phyloP scores from a whole-genome alignment of 1,140 invertebrate genomes.

The Cydia pomonella region DNA sequence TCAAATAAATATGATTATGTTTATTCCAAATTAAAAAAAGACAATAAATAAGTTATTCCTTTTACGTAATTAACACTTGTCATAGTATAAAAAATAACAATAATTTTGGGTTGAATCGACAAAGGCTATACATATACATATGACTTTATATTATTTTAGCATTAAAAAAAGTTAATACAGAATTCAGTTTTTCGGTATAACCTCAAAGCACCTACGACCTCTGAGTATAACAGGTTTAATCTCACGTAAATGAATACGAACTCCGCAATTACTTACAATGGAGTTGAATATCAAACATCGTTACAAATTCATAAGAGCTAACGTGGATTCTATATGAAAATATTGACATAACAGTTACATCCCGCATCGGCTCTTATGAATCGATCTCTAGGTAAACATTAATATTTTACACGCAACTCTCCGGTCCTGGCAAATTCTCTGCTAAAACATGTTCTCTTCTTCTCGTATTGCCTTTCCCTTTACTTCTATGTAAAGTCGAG shows the following conservation, averaged over 20 bases:
- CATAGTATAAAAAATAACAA: too few species aligned
- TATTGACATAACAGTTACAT: background rate
- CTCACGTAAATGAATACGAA: conserved; percentile 3
- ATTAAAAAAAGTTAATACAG: too few species aligned
- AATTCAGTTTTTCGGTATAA: too few species aligned
- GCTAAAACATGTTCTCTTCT: conserved; percentile 75
- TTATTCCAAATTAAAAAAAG: too few species aligned
- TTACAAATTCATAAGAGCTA: background rate
- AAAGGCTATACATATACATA: too few species aligned
- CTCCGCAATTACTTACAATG: background rate
- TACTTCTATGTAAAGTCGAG: conserved; percentile 68
- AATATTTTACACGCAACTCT: conserved; percentile 66
- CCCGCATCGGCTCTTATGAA: background rate
- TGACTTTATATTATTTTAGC: too few species aligned
- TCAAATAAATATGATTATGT: too few species aligned
- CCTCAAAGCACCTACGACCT: too few species aligned
- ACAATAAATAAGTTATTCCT: too few species aligned
- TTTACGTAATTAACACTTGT: too few species aligned
- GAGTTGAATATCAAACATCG: background rate
- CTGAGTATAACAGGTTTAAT: background rate
- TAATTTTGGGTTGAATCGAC: too few species aligned
- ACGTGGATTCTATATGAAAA: background rate
- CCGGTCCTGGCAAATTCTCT: conserved; percentile 72
- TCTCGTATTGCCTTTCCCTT: conserved; percentile 66
- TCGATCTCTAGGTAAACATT: conserved; percentile 30